Conservation (phyloP, 2,888 invertebrate genomes). For the Gerris lacustris region DNA sequence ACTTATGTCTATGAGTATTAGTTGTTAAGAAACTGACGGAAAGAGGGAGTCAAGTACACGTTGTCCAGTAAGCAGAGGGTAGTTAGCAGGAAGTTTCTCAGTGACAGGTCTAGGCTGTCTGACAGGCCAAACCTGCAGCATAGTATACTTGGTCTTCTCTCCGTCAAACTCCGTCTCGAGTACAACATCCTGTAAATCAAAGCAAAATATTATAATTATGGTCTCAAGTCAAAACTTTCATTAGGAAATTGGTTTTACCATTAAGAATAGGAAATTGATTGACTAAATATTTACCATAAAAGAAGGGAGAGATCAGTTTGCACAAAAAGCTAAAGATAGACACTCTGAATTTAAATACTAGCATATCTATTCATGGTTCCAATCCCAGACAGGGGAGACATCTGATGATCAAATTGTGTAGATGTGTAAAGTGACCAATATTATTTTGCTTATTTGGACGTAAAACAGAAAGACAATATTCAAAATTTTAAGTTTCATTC, state of each 20-base stretch:
- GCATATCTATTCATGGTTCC: too few relatives aligned
- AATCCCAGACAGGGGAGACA: too few relatives aligned
- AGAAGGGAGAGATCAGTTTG: neutral
- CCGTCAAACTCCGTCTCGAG: slow-evolving; percentile 98
- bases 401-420: too few relatives aligned
- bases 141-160: slow-evolving; percentile 76
- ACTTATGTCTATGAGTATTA: too few relatives aligned
- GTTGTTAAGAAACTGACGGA: slow-evolving; percentile 52
- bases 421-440: too few relatives aligned
- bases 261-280: neutral
- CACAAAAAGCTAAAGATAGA: neutral
- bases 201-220: too few relatives aligned
- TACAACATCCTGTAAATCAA: slow-evolving; percentile 62
- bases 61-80: slow-evolving; percentile 95
- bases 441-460: too few relatives aligned
- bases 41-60: slow-evolving; percentile 95
- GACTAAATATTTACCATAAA: neutral
- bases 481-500: too few relatives aligned
- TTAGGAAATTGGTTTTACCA: neutral
- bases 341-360: too few relatives aligned
- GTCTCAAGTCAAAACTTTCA: slow-evolving; percentile 5
- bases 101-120: slow-evolving; percentile 92
- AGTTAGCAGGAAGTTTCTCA: slow-evolving; percentile 96
- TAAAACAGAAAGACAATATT: too few relatives aligned
- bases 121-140: slow-evolving; percentile 99